These are phyloP conservation scores for Anthoscopus minutus DNA, from an alignment of 2,113 vertebrate species.

Conservation along the genomic window DNA sequence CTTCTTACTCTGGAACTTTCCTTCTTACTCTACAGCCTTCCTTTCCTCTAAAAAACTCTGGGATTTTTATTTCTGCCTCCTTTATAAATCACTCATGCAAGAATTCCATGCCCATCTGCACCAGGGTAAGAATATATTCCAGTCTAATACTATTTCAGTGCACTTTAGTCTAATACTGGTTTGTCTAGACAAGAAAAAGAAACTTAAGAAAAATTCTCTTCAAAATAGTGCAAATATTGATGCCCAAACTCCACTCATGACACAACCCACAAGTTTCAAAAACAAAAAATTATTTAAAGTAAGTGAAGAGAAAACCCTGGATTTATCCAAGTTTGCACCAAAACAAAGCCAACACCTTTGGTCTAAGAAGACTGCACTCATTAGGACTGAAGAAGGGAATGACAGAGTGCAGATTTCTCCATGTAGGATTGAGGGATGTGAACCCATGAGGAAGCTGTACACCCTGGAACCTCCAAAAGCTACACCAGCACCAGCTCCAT, in stretches of 20 bases:
- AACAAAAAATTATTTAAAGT: background rate
- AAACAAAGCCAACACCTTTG: background rate
- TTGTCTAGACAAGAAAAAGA: background rate
- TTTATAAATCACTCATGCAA: background rate
- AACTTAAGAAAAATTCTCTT: background rate
- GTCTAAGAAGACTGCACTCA: fast-evolving
- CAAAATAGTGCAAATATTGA: background rate
- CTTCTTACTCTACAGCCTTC: background rate
- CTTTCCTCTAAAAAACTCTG: background rate
- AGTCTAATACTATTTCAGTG: background rate
- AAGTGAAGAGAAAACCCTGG: background rate
- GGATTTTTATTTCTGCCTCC: background rate
- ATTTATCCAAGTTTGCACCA: background rate
- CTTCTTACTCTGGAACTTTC: background rate
- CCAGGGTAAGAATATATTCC: background rate
- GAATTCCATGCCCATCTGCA: background rate
- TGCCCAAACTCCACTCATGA: background rate
- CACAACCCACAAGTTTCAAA: background rate
- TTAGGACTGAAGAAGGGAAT: background rate
- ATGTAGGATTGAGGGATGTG: background rate
- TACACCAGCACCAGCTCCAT: background rate
- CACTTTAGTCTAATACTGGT: background rate
- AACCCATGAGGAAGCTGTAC: background rate
- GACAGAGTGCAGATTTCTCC: fast-evolving
- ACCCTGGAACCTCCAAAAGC: background rate